Conservation (phyloP, 2,113 vertebrate genomes). For the Rhizomys pruinosus region DNA sequence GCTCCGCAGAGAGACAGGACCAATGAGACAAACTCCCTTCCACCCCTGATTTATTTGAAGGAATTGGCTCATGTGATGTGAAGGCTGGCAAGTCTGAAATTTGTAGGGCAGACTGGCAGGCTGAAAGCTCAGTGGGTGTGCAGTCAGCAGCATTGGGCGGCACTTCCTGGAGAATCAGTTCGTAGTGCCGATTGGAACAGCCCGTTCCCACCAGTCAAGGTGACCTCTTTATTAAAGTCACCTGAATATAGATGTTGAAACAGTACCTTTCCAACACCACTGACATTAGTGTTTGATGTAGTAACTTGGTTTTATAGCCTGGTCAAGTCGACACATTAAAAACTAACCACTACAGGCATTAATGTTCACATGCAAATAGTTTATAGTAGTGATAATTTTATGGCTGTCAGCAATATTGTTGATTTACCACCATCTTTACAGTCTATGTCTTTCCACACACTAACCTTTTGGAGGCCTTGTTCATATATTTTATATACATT, state of each 20-base stretch:
- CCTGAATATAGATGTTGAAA: background rate
- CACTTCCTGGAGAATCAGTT: background rate
- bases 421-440: constrained; percentile 7
- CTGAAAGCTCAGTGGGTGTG: background rate
- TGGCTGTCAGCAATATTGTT: background rate
- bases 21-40: background rate
- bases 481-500: constrained; percentile 35
- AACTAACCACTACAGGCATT: background rate
- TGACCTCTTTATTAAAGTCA: background rate
- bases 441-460: background rate
- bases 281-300: constrained; percentile 28
- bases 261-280: background rate
- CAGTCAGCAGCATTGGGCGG: background rate
- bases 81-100: background rate
- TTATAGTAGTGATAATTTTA: constrained; percentile 18
- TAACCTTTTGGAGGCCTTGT: background rate
- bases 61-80: background rate
- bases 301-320: background rate
- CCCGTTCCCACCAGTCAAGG: background rate
- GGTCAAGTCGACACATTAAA: background rate
- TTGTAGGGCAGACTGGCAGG: background rate
- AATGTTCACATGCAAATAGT: background rate
- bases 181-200: background rate
- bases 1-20: constrained; percentile 35
- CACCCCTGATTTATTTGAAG: background rate